These are phyloP conservation scores for Chymomyza costata DNA, from an alignment of 1,140 invertebrate species.

Conservation along the genomic window DNA sequence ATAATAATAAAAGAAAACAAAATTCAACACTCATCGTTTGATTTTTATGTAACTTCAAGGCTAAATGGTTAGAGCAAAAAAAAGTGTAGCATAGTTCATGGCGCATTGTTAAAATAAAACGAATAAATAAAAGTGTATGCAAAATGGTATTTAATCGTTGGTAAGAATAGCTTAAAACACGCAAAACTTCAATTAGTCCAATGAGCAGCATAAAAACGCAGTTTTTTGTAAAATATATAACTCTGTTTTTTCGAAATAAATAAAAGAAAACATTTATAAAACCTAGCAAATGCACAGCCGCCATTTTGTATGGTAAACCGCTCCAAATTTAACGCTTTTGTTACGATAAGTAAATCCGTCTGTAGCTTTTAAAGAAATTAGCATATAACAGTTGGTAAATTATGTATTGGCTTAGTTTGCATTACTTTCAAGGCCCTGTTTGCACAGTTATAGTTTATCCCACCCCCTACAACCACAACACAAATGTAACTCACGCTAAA, in stretches of 20 bases:
- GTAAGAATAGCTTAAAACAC: slow-evolving; percentile 30
- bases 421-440: background rate
- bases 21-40: slow-evolving; percentile 1
- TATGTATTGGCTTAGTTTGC: slow-evolving; percentile 15
- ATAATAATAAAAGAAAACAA: too few species aligned
- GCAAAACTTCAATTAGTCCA: slow-evolving; percentile 4
- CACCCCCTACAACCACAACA: too few species aligned
- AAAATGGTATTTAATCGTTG: slow-evolving; percentile 41
- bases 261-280: too few species aligned
- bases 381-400: slow-evolving; percentile 25
- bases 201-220: background rate
- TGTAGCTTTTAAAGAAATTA: slow-evolving; percentile 41
- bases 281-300: too few species aligned
- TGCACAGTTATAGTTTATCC: background rate
- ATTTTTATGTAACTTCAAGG: slow-evolving; percentile 4
- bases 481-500: slow-evolving; percentile 48
- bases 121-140: too few species aligned
- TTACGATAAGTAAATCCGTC: slow-evolving; percentile 39
- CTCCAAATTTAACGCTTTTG: slow-evolving; percentile 23
- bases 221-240: slow-evolving; percentile 4
- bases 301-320: too few species aligned
- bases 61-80: slow-evolving; percentile 11
- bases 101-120: slow-evolving; percentile 33
- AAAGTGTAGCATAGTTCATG: slow-evolving; percentile 53
- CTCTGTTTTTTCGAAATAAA: slow-evolving; percentile 20